Base-by-base conservation (phyloP, 2,888 invertebrate genomes). In the Parelbella ahira region DNA sequence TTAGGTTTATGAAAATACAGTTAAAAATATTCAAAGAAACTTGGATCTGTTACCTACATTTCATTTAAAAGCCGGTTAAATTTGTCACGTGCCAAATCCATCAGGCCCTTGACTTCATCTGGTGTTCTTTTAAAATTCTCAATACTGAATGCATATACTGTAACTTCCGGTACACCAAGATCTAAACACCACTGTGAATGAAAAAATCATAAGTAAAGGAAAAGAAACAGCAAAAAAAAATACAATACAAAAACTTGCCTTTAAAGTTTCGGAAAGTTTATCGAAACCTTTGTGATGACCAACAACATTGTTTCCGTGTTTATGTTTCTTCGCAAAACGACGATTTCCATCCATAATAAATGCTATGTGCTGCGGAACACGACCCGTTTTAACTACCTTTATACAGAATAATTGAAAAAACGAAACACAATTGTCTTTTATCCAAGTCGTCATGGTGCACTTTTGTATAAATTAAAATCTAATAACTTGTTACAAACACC, bases 311-410 rank as follows among this genome's bases (percentile, higher is more conserved):
- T 92, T 88, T 0, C 96, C 90, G 25, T 41, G 41, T 13, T 93
- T 91, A 25, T 91, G 90, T 63, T 95, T 95, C 50, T 90, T 92
- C 0, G 99, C 99, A 80, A 91, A 99, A 37, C 99, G 90, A 38
- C 99, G 90, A 78, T 99, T 99, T 3, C 99, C 99, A 82, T 99
- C 99, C 98, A 99, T 99, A 48, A 99, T 99, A 67, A 99, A 94
- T 1, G 98, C 98, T 50, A 99, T 89, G 77, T 99, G 99, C 48
- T 91, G 90, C 0, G 99, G 99, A 45, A 98, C 86, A 15, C 92
- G 90, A 1, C 97, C 97, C 20, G 92, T 91, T 75, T 92, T 94
- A 10, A 97, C 81, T 4, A 98, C 87, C 70, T 79, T 80, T 20
- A 87, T 77, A 58, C 93, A 93, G 36, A 95, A 80, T 36, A 89